A percentile compares a stretch with the other conserved stretches of the same genome.
Conservation (phyloP, 2,797 vertebrate genomes). For the Lophotriccus pileatus region DNA sequence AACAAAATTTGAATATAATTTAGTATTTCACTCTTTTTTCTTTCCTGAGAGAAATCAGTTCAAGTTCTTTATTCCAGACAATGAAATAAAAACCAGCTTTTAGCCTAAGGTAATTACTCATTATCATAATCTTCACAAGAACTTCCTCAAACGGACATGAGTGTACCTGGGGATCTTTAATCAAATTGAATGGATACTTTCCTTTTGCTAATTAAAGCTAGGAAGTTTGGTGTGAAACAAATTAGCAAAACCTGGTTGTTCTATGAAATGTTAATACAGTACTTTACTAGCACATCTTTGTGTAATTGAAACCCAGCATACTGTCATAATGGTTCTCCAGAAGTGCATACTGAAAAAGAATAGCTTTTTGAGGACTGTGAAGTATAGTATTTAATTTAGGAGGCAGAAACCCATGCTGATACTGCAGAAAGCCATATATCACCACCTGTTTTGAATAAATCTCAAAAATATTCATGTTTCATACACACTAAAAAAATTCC, state of each 20-base stretch:
- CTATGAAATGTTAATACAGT: conserved; percentile 35
- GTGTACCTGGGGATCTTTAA: conserved; percentile 56
- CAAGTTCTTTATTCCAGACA: conserved; percentile 39
- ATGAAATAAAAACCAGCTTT: conserved; percentile 30
- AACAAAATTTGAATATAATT: neutral
- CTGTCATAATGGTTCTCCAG: neutral
- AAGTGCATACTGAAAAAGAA: neutral
- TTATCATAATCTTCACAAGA: conserved; percentile 60
- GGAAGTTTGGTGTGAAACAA: conserved; percentile 60
- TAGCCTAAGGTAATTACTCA: conserved; percentile 60
- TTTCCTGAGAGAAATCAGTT: conserved; percentile 1
- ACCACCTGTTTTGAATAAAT: neutral
- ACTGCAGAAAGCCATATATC: neutral
- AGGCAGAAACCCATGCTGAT: neutral
- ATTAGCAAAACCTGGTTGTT: conserved; percentile 58
- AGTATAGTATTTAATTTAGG: neutral
- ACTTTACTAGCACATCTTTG: conserved; percentile 14
- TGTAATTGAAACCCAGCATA: neutral
- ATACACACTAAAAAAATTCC: neutral
- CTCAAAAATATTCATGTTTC: neutral
- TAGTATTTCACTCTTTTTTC: neutral
- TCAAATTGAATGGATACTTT: conserved; percentile 61
- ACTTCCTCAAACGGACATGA: conserved; percentile 56
- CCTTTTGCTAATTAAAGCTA: conserved; percentile 62
- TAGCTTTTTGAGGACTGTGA: neutral